Conservation (phyloP, 2,888 invertebrate species). For the Diadegma fenestrale region DNA sequence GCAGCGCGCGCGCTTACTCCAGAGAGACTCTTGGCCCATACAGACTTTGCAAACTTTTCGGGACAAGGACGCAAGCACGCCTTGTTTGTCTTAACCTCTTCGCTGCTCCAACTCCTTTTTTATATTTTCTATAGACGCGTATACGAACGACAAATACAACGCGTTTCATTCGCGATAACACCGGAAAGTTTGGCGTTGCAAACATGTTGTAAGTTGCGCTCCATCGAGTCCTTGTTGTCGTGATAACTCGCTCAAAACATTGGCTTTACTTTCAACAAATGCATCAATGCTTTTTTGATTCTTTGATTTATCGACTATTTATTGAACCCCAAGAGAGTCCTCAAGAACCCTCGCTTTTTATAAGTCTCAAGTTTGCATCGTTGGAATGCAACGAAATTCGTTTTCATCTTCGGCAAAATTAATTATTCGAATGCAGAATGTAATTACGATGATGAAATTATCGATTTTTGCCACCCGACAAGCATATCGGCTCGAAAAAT, state of each 20-base stretch:
- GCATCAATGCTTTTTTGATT: background rate
- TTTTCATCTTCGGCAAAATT: too few relatives aligned
- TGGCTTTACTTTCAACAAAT: background rate
- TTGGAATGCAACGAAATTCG: too few relatives aligned
- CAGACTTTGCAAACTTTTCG: constrained; percentile 63
- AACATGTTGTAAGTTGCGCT: constrained; percentile 46
- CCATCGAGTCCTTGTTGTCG: constrained; percentile 48
- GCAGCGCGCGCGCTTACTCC: background rate
- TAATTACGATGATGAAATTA: too few relatives aligned
- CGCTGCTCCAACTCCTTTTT: constrained; percentile 6
- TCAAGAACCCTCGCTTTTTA: background rate
- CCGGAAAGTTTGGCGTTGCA: constrained; percentile 51
- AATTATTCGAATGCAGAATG: too few relatives aligned
- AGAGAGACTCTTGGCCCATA: constrained; percentile 42
- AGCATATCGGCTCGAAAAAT: too few relatives aligned
- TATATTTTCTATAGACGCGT: background rate
- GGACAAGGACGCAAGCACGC: constrained; percentile 39
- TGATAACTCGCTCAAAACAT: constrained; percentile 53
- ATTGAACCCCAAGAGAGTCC: background rate
- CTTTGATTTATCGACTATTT: background rate
- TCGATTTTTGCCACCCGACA: too few relatives aligned
- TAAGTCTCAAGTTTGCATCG: too few relatives aligned
- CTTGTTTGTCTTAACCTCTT: constrained; percentile 54
- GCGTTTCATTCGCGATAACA: constrained; percentile 48
- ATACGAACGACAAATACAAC: constrained; percentile 24